Evolutionary conservation across 2,113 vertebrate genomes (phyloP), one percentile per base, ranked within the genome.

Genomic region (Oncorhynchus clarkii): DNA sequence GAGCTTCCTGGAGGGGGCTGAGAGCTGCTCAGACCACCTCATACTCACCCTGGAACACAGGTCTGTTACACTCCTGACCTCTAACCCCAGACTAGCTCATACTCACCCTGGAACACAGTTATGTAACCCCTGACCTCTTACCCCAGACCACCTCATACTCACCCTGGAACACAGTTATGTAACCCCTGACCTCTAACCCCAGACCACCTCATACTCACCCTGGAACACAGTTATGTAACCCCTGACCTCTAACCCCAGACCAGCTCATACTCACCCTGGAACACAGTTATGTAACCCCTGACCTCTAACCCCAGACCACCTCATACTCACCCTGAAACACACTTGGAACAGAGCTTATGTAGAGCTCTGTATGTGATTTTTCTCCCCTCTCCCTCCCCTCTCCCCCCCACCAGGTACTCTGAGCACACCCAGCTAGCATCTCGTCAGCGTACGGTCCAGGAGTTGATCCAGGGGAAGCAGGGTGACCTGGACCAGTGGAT

Each of bases 401-500:
- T 20, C 3, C 71, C 26, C 24, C 2, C 70, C 26, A 1, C 31
- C 0, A 99, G 98, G 82, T 99, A 97, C 90, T 96, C 96, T 60
- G 98, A 99, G 82, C 97, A 99, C 76, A 98, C 94, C 1, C 98
- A 98, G 88, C 88, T 99, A 70, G 97, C 99, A 87, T 96, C 97
- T 9, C 94, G 96, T 71, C 96, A 99, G 82, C 93, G 95, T 80
- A 96, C 97, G 1, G 96, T 98, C 69, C 97, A 98, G 83, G 98
- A 99, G 76, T 96, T 97, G 73, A 96, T 99, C 85, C 95, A 97
- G 89, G 94, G 95, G 88, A 99, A 99, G 85, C 90, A 99, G 83
- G 93, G 95, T 2, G 98, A 99, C 81, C 94, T 99, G 87, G 97
- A 99, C 82, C 97, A 98, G 83, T 99, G 96, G 96, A 96, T 98